Base-by-base conservation (phyloP, 2,888 invertebrate genomes). In the Pseudococcus jackbeardsleyi region DNA sequence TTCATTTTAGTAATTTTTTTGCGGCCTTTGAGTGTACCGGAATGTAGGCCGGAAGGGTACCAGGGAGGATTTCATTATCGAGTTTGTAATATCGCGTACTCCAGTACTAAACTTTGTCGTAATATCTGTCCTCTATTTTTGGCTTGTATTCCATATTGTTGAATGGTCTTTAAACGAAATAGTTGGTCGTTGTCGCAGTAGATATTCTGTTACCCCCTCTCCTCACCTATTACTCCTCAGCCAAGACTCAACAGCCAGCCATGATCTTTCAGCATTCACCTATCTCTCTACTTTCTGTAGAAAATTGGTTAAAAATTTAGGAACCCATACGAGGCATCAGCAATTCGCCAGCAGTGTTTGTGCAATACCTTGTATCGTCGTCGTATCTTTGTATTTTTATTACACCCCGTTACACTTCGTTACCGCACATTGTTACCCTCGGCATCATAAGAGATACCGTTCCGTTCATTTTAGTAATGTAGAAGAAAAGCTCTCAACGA, bases 381-480 rank as follows among this genome's bases (percentile, higher is more conserved):
- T 59, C 59, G 59, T 72, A 79, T 79, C 79, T 79, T 79, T 42
- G 79, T 79, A 79, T 79, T 79, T 42, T 79, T 79, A 79, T 79
- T 79, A 42, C 42, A 79, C 46, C 68, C 79, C 79, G 79, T 79
- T 79, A 79, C 79, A 79, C 79, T 79, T 79, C 79, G 79, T 79
- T 79, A 79, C 79, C 79, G n/a, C 79, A 79, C 42, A 42, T 79
- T 79, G 79, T 79, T 79, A 39, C 42, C 79, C 79, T 72, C 79
- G 46, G 42, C 33, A 42, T 12, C 54, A 1, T 42, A 79, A 79
- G 79, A 79, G 79, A 79, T 79, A 79, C 79, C 15, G n/a, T 79
- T 79, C 79, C 33, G 79, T 42, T 79, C 79, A 42, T 79, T 77
- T 77, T 77, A 9, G 77, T 77, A 77, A 77, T 39, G 77, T 39